Evolutionary conservation across 2,113 vertebrate species (phyloP).

Genomic region (Channa maculata): DNA sequence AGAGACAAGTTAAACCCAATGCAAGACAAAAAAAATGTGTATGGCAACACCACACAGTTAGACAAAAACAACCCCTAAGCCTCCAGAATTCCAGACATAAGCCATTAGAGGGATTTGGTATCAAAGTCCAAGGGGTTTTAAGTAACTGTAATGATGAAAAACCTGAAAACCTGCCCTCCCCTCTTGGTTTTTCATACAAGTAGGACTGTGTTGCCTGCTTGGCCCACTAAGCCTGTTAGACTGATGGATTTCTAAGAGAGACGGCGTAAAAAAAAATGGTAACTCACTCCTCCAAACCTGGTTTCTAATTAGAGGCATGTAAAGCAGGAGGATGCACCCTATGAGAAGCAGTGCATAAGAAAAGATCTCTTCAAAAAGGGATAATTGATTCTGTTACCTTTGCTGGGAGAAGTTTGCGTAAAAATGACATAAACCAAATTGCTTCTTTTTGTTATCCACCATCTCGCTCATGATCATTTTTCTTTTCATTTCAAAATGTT

Average conservation of each 20-base stretch:
- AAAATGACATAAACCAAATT: no score
- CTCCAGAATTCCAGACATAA: conserved; percentile 70
- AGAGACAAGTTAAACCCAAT: no score
- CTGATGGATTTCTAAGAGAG: conserved; percentile 19
- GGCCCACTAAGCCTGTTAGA: conserved; percentile 47
- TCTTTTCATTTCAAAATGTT: neutral
- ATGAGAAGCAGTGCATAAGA: neutral
- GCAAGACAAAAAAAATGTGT: neutral
- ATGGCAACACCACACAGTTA: neutral
- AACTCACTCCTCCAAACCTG: conserved; percentile 29
- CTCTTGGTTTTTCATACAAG: conserved; percentile 25
- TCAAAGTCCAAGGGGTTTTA: conserved; percentile 74
- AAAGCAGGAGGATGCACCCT: conserved; percentile 4
- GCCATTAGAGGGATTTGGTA: conserved; percentile 77
- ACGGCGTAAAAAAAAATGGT: neutral
- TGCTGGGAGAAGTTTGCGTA: no score
- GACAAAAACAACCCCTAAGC: conserved; percentile 37
- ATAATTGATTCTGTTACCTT: no score
- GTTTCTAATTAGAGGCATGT: conserved; percentile 23
- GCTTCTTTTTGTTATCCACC: neutral
- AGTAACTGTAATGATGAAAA: conserved; percentile 54
- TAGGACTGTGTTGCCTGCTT: conserved; percentile 3
- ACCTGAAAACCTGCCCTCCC: conserved; percentile 1
- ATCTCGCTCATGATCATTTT: neutral
- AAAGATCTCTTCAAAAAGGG: neutral